phyloP scores from a whole-genome alignment of 2,113 vertebrate species.

The Dasyurus viverrinus region DNA sequence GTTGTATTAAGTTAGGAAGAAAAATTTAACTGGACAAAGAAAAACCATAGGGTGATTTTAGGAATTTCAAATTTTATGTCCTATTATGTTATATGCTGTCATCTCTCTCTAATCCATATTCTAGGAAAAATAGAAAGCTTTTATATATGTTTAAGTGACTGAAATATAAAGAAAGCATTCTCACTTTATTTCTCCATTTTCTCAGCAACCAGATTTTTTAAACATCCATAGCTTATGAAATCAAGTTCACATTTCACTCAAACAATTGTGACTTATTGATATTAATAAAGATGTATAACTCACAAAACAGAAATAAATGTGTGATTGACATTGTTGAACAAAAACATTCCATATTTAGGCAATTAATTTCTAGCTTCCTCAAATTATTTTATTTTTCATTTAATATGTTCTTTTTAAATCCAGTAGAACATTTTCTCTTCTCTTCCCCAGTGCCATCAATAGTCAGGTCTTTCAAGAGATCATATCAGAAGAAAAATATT shows the following conservation, averaged over 20 bases:
- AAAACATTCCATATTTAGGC: neutral
- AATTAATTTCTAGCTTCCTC: neutral
- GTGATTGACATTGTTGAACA: neutral
- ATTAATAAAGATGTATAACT: neutral
- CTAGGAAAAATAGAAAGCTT: neutral
- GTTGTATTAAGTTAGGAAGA: neutral
- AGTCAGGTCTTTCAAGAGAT: neutral
- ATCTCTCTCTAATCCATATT: neutral
- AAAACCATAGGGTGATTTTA: neutral
- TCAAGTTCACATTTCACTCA: neutral
- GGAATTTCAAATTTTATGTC: neutral
- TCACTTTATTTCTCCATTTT: neutral
- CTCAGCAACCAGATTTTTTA: neutral
- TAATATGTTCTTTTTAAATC: neutral
- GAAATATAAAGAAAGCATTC: neutral
- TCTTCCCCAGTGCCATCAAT: accelerated
- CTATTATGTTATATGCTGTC: neutral
- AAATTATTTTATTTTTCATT: neutral
- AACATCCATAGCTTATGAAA: neutral
- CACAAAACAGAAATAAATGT: neutral
- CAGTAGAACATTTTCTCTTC: neutral
- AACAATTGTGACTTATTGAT: neutral
- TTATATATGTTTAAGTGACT: neutral
- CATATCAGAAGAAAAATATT: neutral
- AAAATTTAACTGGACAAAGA: neutral